Evolutionary conservation across 2,888 invertebrate species (phyloP).

Genomic region (Magallana nippona): DNA sequence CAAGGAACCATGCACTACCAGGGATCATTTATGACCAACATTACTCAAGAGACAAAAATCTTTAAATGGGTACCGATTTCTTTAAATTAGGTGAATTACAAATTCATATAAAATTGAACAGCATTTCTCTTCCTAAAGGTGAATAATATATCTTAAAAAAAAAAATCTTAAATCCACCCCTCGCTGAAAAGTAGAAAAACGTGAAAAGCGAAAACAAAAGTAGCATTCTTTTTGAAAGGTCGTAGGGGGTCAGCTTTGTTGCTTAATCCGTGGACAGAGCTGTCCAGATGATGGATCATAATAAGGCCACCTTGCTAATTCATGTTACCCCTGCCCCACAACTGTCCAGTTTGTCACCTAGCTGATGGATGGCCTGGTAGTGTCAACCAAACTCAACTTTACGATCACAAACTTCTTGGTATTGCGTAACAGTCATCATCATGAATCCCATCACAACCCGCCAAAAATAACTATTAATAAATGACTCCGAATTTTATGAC

Average conservation of each 20-base stretch:
- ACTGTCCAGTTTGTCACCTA: neutral
- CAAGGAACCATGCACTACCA: too few species aligned
- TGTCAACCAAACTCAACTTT: neutral
- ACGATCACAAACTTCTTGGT: neutral
- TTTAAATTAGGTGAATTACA: too few species aligned
- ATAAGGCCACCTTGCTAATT: slow-evolving; percentile 19
- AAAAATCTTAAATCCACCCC: too few species aligned
- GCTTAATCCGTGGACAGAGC: neutral
- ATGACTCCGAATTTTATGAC: neutral
- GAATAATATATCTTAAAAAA: too few species aligned
- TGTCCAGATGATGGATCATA: slow-evolving; percentile 37
- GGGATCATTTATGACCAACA: too few species aligned
- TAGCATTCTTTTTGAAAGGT: neutral
- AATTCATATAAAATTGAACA: too few species aligned
- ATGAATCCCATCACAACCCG: neutral
- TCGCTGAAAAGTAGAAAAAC: too few species aligned
- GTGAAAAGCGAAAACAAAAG: too few species aligned
- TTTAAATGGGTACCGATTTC: too few species aligned
- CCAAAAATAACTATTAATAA: slow-evolving; percentile 11
- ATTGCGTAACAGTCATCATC: neutral
- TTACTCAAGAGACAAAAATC: too few species aligned
- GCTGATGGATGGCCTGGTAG: slow-evolving; percentile 24
- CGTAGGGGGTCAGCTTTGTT: neutral
- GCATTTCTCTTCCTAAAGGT: too few species aligned
- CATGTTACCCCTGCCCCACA: slow-evolving; percentile 25